These are phyloP conservation scores for Ceratina australensis DNA, from an alignment of 1,140 invertebrate species.

Conservation along the genomic window DNA sequence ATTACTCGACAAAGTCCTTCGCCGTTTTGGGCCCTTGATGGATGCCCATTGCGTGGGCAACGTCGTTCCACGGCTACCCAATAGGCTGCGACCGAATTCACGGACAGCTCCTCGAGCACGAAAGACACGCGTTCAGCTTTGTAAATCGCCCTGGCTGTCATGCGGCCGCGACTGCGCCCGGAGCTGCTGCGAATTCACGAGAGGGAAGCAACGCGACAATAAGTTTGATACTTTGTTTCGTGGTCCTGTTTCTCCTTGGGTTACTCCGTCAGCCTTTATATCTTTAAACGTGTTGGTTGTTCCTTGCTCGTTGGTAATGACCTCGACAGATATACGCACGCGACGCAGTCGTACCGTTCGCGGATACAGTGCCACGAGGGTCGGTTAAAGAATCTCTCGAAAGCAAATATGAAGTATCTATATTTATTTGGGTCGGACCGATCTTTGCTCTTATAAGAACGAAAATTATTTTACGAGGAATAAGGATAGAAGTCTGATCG, in stretches of 20 bases:
- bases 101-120: constrained; percentile 39
- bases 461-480: too few relatives aligned
- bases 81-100: constrained; percentile 67
- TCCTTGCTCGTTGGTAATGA: background rate
- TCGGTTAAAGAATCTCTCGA: background rate
- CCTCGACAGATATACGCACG: constrained; percentile 35
- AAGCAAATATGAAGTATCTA: too few relatives aligned
- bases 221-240: constrained; percentile 52
- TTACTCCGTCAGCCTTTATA: constrained; percentile 6
- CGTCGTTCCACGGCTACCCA: constrained; percentile 62
- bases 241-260: background rate
- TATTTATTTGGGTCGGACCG: too few relatives aligned
- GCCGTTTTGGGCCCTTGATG: constrained; percentile 72
- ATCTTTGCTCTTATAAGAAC: too few relatives aligned
- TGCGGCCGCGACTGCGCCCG: background rate
- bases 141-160: constrained; percentile 57
- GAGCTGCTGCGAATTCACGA: constrained; percentile 43
- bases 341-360: background rate
- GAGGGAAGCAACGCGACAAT: constrained; percentile 37
- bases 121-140: constrained; percentile 62
- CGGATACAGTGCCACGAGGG: background rate
- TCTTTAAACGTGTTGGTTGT: background rate
- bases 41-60: constrained; percentile 75
- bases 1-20: constrained; percentile 76
- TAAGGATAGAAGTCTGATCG: too few relatives aligned